Evolutionary conservation across 2,113 vertebrate species (phyloP), one percentile per base, ranked within the genome.

Genomic region (Osmerus eperlanus): DNA sequence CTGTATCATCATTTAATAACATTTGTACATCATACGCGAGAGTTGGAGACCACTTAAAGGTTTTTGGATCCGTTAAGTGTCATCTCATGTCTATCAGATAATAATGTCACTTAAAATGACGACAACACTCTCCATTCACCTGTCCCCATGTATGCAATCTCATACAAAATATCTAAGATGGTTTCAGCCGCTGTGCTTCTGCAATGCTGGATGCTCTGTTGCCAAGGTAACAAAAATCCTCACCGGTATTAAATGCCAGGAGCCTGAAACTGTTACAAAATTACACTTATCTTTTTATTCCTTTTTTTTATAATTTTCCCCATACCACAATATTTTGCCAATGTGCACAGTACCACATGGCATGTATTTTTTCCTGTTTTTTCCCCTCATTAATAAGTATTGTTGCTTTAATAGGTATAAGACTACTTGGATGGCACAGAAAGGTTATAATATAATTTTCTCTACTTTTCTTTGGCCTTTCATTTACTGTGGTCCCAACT

Each of bases 191-290:
- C 73, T 54, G 73, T 81, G 80, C 80, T 85, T 86, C 76, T 85
- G 84, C 79, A 81, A 80, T 83, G 76, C 79, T 85, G 83, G 84
- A 86, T 90, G 85, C 86, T 87, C 87, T 82, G 92, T 93, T 92
- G 83, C 91, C 92, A 83, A 87, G 90, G 90, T 87, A 93, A 93
- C 92, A 75, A 85, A 81, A 91, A 88, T 90, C 88, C 80, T 84
- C 78, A 90, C 80, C 77, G 88, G 85, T 89, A 89, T 87, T 82
- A 89, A 73, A 81, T 73, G 87, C 86, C 83, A 70, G 71, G 79
- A 80, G 86, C 85, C 72, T 72, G 73, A 59, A 75, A 77, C 74
- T 84, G 68, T 72, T 78, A 78, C 78, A 70, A 86, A 87, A 91
- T 89, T 88, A 77, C 84, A 80, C 81, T 82, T 84, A 78, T 86